Evolutionary conservation across 2,113 vertebrate species (phyloP).

Genomic region (Pedionomus torquatus): DNA sequence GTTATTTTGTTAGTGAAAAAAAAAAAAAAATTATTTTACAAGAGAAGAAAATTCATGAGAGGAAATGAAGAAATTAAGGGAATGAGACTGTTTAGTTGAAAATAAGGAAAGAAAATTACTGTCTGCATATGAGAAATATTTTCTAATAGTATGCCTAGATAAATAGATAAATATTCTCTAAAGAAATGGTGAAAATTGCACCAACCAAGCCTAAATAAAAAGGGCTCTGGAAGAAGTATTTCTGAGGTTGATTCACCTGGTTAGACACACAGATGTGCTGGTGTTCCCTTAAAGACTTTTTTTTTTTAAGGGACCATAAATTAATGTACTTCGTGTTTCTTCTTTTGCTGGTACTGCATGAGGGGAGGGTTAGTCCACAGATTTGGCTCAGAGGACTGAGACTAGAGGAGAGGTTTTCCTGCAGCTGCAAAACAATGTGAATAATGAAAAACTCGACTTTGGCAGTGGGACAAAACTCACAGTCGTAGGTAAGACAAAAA

Average conservation of each 20-base stretch:
- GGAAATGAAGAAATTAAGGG: neutral
- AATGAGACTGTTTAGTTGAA: neutral
- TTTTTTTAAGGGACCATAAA: neutral
- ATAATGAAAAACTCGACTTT: conserved; percentile 59
- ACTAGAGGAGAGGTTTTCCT: conserved; percentile 64
- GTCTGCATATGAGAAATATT: neutral
- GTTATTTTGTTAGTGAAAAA: neutral
- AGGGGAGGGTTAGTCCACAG: neutral
- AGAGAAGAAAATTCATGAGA: neutral
- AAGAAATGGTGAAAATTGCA: neutral
- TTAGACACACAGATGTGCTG: neutral
- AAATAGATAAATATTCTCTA: neutral
- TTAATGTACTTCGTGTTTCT: neutral
- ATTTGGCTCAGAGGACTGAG: neutral
- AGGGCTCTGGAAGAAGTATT: neutral
- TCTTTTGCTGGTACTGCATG: neutral
- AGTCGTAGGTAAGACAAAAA: conserved; percentile 59
- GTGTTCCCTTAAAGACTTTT: neutral
- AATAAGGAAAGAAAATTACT: neutral
- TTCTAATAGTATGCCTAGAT: neutral
- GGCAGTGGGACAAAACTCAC: conserved; percentile 74
- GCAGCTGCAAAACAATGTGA: conserved; percentile 72
- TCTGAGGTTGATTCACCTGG: neutral
- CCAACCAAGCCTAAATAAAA: neutral
- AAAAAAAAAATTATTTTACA: neutral